phyloP scores from a whole-genome alignment of 2,797 vertebrate genomes.

The Falco concolor region DNA sequence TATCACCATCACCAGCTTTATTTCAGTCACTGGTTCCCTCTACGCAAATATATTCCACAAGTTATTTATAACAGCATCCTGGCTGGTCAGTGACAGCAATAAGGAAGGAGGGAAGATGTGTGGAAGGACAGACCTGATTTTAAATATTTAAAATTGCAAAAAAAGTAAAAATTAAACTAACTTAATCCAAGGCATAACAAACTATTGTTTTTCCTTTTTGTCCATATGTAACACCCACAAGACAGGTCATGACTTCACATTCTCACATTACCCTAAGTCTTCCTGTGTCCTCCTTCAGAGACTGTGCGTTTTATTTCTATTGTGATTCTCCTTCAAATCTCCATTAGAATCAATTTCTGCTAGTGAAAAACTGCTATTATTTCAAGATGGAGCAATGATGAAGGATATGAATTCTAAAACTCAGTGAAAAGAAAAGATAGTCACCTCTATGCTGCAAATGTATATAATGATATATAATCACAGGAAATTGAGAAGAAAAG shows the following conservation, averaged over 20 bases:
- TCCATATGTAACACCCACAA: not conserved
- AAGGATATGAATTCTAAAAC: not conserved
- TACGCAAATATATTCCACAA: not conserved
- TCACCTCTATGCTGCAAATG: not conserved
- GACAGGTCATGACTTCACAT: not conserved
- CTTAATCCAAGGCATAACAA: not conserved
- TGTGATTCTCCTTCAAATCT: not conserved
- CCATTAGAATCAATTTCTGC: not conserved
- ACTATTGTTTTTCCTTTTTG: not conserved
- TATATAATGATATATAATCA: not conserved
- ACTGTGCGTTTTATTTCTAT: not conserved
- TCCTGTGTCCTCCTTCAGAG: not conserved
- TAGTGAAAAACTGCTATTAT: not conserved
- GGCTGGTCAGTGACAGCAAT: not conserved
- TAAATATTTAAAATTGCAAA: not conserved
- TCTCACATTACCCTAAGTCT: not conserved
- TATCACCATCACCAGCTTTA: not conserved
- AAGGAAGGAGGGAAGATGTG: not conserved
- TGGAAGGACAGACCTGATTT: not conserved
- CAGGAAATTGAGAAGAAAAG: not conserved
- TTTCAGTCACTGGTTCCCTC: not conserved
- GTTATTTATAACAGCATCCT: not conserved
- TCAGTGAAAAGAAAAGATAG: not conserved
- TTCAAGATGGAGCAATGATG: not conserved
- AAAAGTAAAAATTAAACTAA: not conserved